phyloP scores from a whole-genome alignment of 2,113 vertebrate genomes.

The Chinchilla lanigera region DNA sequence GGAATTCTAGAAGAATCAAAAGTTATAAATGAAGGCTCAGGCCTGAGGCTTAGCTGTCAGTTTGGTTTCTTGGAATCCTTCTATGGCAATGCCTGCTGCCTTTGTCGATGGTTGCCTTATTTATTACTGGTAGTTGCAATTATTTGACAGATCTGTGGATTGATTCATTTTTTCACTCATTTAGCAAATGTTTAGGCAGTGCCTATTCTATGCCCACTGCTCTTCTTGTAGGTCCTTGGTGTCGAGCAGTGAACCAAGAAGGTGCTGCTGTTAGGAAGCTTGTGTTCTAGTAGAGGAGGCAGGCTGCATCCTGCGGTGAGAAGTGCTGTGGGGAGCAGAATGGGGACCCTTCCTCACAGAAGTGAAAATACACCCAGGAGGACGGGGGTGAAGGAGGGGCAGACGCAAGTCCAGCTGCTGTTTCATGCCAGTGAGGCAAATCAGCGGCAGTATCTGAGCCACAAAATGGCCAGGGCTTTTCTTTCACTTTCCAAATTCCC shows the following conservation, averaged over 20 bases:
- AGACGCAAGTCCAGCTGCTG: neutral
- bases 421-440: neutral
- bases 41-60: neutral
- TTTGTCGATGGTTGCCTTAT: neutral
- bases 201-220: neutral
- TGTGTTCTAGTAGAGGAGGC: neutral
- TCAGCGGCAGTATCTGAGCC: neutral
- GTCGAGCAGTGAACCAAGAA: neutral
- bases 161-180: neutral
- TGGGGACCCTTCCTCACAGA: neutral
- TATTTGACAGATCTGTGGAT: neutral
- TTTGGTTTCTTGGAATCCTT: neutral
- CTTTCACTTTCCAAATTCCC: neutral
- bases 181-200: neutral
- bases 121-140: neutral
- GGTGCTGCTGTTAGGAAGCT: neutral
- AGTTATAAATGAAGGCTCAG: neutral
- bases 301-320: neutral
- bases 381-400: neutral
- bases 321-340: neutral
- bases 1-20: neutral
- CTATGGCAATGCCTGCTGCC: neutral
- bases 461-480: neutral
- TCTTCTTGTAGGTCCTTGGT: neutral
- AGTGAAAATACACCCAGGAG: neutral